Evolutionary conservation across 1,140 invertebrate species (phyloP), one percentile per base, ranked within the genome.

Genomic region (Lepidostoma basale): DNA sequence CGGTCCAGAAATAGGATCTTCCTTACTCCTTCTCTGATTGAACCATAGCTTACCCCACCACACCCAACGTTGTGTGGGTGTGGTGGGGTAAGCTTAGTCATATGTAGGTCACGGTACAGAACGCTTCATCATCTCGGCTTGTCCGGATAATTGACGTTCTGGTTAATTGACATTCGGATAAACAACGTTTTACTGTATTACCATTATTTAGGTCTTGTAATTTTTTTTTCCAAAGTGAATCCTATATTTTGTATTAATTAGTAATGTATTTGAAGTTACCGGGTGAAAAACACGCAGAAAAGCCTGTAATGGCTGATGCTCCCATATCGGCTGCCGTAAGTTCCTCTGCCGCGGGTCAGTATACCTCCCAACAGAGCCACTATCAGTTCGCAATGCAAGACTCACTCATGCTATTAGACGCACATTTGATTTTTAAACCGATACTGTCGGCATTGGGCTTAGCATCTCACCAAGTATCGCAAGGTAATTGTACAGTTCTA

Each of bases 401-500:
- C 74, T 93, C 92, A 0, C 85, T 94, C 1, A 88, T 92, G 77
- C 79, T 96, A 44, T 81, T 95, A 58, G 94, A 97, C 80, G 94
- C 94, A 14, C 94, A 96, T 84, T 84, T 95, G n/a, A 95, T 96
- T 69, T 97, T 97, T 79, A 91, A 95, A 76, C 93, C 94, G 0
- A 82, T 97, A 56, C 79, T 96, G 6, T 89, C 91, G 0, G 91
- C 90, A 36, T 81, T 96, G 5, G 93, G 92, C 16, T 90, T 96
- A 0, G 94, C 94, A 84, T 92, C 93, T 0, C 90, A 94, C 75
- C 92, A 95, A 82, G 90, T 95, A 10, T 76, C 79, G 4, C 79
- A 81, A 67, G 86, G 85, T 88, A 36, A 83, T 77, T 6, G 65
- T 69, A 6, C 5, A 12, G 30, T 33, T 33, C n/a, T n/a, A 69